These are phyloP conservation scores for Chelonus insularis DNA, from an alignment of 1,140 invertebrate species.

Conservation along the genomic window DNA sequence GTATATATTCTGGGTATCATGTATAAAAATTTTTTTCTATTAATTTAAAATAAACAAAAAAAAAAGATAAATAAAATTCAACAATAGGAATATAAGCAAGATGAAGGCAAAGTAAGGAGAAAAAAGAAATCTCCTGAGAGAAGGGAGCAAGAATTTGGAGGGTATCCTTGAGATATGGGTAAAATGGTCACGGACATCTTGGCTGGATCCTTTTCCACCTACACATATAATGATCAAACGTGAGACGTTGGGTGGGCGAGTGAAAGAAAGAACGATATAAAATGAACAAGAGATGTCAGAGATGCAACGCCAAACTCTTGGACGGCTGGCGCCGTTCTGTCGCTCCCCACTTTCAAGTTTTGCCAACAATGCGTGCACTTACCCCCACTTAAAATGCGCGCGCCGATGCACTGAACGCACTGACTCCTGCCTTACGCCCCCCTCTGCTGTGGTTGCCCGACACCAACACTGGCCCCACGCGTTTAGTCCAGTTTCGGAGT, in stretches of 20 bases:
- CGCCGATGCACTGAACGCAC: constrained; percentile 6
- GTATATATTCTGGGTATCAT: too few species aligned
- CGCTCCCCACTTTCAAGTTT: constrained; percentile 36
- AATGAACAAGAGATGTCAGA: constrained; percentile 22
- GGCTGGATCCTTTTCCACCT: background rate
- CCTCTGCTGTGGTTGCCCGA: background rate
- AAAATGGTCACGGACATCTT: constrained; percentile 13
- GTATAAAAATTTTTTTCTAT: too few species aligned
- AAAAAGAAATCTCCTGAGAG: too few species aligned
- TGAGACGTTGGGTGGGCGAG: constrained; percentile 12
- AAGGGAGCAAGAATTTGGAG: constrained; percentile 24
- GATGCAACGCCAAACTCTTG: constrained; percentile 40
- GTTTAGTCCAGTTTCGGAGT: background rate
- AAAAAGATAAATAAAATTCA: too few species aligned
- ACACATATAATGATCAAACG: constrained; percentile 8
- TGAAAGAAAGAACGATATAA: constrained; percentile 9
- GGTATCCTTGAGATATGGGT: constrained; percentile 7
- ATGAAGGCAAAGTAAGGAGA: too few species aligned
- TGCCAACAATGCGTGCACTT: constrained; percentile 42
- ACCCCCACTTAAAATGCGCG: constrained; percentile 18
- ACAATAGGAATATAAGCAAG: too few species aligned
- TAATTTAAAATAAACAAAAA: too few species aligned
- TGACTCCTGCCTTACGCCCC: constrained; percentile 21
- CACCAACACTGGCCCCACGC: background rate
- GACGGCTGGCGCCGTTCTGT: constrained; percentile 51